These are phyloP conservation scores for Agriopis marginaria DNA, from an alignment of 2,888 invertebrate species.

Conservation along the genomic window DNA sequence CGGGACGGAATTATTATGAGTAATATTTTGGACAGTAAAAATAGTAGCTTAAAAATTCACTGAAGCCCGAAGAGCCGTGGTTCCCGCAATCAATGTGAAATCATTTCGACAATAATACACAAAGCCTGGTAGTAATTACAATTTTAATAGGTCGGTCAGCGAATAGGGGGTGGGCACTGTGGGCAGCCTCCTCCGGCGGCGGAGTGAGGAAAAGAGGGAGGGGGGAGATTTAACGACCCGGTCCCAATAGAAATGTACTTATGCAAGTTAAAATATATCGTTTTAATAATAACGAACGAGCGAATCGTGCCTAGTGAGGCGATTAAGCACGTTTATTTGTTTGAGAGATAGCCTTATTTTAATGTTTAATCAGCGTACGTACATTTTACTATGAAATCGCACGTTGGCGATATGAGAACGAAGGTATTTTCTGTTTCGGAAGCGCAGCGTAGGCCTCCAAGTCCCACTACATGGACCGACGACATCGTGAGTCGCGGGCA, in stretches of 20 bases:
- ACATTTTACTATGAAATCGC: not conserved
- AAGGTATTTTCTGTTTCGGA: no score
- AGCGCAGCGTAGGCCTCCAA: no score
- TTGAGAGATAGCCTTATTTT: not conserved
- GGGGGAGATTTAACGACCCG: constrained; percentile 56
- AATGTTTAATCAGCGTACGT: no score
- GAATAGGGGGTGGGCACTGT: constrained; percentile 55
- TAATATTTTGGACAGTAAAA: not conserved
- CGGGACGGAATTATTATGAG: not conserved
- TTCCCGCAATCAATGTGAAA: constrained; percentile 69
- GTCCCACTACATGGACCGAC: no score
- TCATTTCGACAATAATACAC: constrained; percentile 75
- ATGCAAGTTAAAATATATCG: constrained; percentile 69
- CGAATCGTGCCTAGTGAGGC: constrained; percentile 50
- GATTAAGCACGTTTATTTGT: constrained; percentile 43
- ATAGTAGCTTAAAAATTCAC: constrained; percentile 12
- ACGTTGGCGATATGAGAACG: no score
- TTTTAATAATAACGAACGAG: constrained; percentile 65
- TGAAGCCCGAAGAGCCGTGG: constrained; percentile 18
- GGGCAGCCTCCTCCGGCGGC: constrained; percentile 31
- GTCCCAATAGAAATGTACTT: constrained; percentile 65
- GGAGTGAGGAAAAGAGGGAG: constrained; percentile 40
- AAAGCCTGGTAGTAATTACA: constrained; percentile 77
- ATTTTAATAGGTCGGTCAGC: constrained; percentile 82
- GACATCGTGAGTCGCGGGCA: no score